A percentile compares a stretch with the other conserved stretches of the same genome.
Conservation (phyloP, 1,140 invertebrate species). For the Rhynchophorus ferrugineus region DNA sequence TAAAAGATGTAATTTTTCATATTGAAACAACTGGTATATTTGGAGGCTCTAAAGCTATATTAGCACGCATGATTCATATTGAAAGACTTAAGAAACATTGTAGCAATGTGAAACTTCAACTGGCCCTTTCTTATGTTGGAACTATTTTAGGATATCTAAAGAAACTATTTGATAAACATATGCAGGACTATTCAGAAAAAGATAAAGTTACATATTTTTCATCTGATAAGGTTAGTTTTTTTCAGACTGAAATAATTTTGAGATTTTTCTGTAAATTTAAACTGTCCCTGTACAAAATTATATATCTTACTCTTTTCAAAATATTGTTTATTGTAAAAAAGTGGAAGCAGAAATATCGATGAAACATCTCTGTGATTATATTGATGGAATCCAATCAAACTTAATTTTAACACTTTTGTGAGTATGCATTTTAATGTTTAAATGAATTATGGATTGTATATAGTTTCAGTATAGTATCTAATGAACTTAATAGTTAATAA, state of each 20-base stretch:
- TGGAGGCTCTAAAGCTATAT: slow-evolving; percentile 48
- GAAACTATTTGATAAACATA: slow-evolving; percentile 35
- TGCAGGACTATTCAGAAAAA: slow-evolving; percentile 24
- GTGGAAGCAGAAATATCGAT: no score
- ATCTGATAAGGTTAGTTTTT: slow-evolving; percentile 18
- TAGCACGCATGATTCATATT: slow-evolving; percentile 52
- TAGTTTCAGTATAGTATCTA: no score
- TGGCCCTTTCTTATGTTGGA: slow-evolving; percentile 42
- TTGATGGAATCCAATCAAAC: no score
- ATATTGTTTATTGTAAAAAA: no score
- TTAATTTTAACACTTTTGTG: no score
- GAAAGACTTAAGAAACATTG: slow-evolving; percentile 52
- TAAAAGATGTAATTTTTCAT: slow-evolving; percentile 39
- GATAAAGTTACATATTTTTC: slow-evolving; percentile 22
- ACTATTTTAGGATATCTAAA: slow-evolving; percentile 35
- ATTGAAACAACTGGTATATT: slow-evolving; percentile 51
- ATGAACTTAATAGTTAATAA: no score
- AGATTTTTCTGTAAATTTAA: no score
- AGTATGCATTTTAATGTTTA: no score
- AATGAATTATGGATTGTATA: no score
- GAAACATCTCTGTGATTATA: no score
- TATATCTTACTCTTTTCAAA: no score
- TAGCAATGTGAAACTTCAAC: slow-evolving; percentile 39
- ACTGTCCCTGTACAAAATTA: no score
- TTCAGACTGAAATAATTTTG: slow-evolving; percentile 4